These are phyloP conservation scores for Dendrocincla fuliginosa DNA, from an alignment of 2,797 vertebrate species.

Conservation along the genomic window DNA sequence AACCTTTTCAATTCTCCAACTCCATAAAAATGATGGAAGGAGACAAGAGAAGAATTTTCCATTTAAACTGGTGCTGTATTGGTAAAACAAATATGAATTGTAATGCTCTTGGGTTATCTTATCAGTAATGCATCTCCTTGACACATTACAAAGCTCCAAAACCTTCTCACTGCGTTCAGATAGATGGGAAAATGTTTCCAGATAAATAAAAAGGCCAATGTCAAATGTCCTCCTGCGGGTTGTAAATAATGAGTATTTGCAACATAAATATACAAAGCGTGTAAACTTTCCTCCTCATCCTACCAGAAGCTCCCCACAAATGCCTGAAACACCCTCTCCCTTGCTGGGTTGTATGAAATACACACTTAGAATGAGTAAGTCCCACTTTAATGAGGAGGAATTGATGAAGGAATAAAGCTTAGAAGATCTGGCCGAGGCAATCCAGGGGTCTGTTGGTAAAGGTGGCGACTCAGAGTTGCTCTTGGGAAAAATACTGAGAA, in stretches of 20 bases:
- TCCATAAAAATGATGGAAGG: slow-evolving; percentile 34
- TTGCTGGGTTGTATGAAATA: not conserved
- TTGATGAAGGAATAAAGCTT: not conserved
- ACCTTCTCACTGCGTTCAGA: not conserved
- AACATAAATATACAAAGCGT: not conserved
- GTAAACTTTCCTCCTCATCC: not conserved
- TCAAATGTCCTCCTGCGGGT: not conserved
- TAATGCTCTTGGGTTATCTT: not conserved
- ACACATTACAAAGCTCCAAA: not conserved
- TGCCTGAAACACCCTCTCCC: not conserved
- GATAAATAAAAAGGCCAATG: not conserved
- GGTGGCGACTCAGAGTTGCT: not conserved
- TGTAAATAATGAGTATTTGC: not conserved
- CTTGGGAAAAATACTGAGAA: not conserved
- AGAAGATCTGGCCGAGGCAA: not conserved
- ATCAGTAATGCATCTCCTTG: not conserved
- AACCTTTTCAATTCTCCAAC: slow-evolving; percentile 15
- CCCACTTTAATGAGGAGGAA: not conserved
- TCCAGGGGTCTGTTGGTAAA: not conserved
- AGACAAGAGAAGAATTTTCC: slow-evolving; percentile 21
- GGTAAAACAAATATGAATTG: not conserved
- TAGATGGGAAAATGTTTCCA: slow-evolving; percentile 17
- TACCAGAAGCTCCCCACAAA: not conserved
- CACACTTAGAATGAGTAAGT: not conserved
- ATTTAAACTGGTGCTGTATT: not conserved